Evolutionary conservation across 1,140 invertebrate genomes (phyloP).

Genomic region (Magallana gigas): DNA sequence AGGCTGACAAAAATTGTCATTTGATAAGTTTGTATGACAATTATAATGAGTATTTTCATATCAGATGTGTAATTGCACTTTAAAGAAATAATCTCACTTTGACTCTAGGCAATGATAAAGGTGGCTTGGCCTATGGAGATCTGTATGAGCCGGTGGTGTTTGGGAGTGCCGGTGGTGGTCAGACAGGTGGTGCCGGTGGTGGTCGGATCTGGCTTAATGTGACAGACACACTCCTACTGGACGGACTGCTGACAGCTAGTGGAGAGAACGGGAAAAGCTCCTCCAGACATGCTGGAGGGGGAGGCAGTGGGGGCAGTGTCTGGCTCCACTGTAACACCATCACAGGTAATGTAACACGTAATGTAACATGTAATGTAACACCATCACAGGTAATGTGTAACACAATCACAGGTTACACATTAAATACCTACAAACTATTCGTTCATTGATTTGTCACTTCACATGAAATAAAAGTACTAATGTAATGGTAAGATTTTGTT

Average conservation of each 20-base stretch:
- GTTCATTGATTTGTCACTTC: too few relatives aligned
- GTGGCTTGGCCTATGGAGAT: conserved; percentile 68
- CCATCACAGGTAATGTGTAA: not conserved
- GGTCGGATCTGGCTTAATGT: conserved; percentile 73
- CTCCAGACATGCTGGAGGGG: conserved; percentile 53
- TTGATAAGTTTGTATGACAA: too few relatives aligned
- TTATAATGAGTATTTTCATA: too few relatives aligned
- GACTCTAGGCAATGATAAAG: conserved; percentile 35
- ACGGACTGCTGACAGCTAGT: conserved; percentile 66
- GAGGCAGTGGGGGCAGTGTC: conserved; percentile 71
- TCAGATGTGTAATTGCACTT: not conserved
- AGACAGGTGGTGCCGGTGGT: conserved; percentile 66
- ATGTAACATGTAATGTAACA: not conserved
- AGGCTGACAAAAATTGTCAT: too few relatives aligned
- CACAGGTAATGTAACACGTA: conserved; percentile 49
- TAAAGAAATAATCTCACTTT: too few relatives aligned
- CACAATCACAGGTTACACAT: conserved; percentile 60
- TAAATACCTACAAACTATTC: too few relatives aligned
- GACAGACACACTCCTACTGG: conserved; percentile 68
- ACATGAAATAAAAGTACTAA: too few relatives aligned
- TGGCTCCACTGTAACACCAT: conserved; percentile 69
- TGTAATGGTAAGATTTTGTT: too few relatives aligned
- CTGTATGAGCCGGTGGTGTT: conserved; percentile 68
- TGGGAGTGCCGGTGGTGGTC: conserved; percentile 70
- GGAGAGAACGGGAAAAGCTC: conserved; percentile 56